Conservation (phyloP, 2,797 vertebrate genomes). For the Catostomus latipinnis region DNA sequence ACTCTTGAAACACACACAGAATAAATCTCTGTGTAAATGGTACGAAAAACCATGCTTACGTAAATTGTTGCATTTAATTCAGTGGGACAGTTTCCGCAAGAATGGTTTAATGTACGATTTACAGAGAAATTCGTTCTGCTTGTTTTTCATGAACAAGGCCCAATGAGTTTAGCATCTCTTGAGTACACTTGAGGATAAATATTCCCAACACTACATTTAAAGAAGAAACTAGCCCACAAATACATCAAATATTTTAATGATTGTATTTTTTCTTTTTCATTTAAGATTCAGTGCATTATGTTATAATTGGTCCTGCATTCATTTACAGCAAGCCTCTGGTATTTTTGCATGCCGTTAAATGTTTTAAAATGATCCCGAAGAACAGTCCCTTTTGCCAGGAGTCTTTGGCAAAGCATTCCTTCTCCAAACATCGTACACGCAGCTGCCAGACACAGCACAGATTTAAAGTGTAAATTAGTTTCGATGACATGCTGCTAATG, state of each 20-base stretch:
- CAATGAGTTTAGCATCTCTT: not conserved
- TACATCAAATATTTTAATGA: not conserved
- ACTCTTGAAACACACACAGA: too few species aligned
- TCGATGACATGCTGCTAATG: constrained; percentile 51
- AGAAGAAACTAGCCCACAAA: not conserved
- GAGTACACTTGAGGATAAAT: not conserved
- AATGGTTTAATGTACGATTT: too few species aligned
- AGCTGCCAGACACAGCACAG: constrained; percentile 48
- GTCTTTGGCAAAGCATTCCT: constrained; percentile 28
- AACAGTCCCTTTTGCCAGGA: constrained; percentile 37
- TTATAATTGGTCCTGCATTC: constrained; percentile 16
- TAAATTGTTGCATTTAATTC: too few species aligned
- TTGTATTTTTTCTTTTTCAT: not conserved
- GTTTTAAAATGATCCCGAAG: constrained; percentile 31
- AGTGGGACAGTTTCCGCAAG: too few species aligned
- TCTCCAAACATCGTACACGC: constrained; percentile 47
- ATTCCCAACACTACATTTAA: not conserved
- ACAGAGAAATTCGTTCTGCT: too few species aligned
- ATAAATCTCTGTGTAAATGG: too few species aligned
- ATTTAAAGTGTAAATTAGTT: constrained; percentile 60
- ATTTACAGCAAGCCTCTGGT: constrained; percentile 1
- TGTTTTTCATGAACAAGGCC: too few species aligned
- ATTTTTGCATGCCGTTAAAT: constrained; percentile 28
- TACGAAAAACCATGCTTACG: too few species aligned
- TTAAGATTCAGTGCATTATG: not conserved